Evolutionary conservation across 1,140 invertebrate species (phyloP).

Genomic region (Pogonomyrmex barbatus): DNA sequence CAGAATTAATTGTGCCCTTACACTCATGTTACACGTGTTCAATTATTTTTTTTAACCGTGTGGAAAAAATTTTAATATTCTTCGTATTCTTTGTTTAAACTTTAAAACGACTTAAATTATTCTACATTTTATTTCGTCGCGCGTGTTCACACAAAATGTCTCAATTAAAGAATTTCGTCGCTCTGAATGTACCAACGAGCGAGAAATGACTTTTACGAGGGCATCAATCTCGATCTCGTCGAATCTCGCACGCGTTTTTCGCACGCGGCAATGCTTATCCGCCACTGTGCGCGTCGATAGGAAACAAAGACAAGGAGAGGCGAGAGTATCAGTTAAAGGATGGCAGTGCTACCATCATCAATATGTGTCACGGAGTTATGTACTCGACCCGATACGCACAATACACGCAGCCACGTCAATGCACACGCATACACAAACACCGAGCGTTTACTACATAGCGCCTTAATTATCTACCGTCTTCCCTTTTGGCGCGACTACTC

Average conservation of each 20-base stretch:
- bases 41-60: not conserved
- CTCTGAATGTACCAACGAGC: not conserved
- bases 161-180: not conserved
- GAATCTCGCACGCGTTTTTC: slow-evolving; percentile 29
- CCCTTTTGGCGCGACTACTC: slow-evolving; percentile 63
- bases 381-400: slow-evolving; percentile 70
- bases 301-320: slow-evolving; percentile 41
- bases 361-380: slow-evolving; percentile 84
- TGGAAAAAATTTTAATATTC: not conserved
- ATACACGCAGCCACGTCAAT: slow-evolving; percentile 20
- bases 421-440: slow-evolving; percentile 18
- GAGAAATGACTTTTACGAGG: not conserved
- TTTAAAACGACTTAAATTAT: not conserved
- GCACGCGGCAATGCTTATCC: slow-evolving; percentile 25
- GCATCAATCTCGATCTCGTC: slow-evolving; percentile 29
- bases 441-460: slow-evolving; percentile 79
- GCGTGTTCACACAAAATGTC: not conserved
- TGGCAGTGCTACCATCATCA: slow-evolving; percentile 85
- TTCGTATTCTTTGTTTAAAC: slow-evolving; percentile 12
- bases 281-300: slow-evolving; percentile 45
- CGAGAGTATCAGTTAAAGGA: slow-evolving; percentile 80
- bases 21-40: not conserved
- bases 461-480: slow-evolving; percentile 83
- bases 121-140: not conserved
- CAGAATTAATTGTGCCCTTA: not conserved